These are phyloP conservation scores for human DNA, from an alignment of 2,113 vertebrate genomes.

Conservation along the genomic window GRCh38 chr9:98896501-98897000, in stretches of 20 bases:
- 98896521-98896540: neutral
- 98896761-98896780: neutral
- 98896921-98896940: neutral
- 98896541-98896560: neutral
- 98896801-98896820: neutral
- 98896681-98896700: neutral
- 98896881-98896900: neutral
- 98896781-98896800: slow-evolving; percentile 3
- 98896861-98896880: neutral
- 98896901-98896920: neutral
- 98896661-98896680: neutral
- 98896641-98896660: neutral
- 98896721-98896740: neutral
- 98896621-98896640: neutral
- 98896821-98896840: neutral
- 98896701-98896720: neutral
- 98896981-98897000: neutral
- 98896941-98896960: neutral
- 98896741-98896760: neutral
- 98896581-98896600: neutral
- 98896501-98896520: neutral
- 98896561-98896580: neutral
- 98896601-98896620: neutral
- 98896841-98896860: neutral
- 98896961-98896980: neutral